Base-by-base conservation (phyloP, 1,140 invertebrate genomes). In the Forficula auricularia region DNA sequence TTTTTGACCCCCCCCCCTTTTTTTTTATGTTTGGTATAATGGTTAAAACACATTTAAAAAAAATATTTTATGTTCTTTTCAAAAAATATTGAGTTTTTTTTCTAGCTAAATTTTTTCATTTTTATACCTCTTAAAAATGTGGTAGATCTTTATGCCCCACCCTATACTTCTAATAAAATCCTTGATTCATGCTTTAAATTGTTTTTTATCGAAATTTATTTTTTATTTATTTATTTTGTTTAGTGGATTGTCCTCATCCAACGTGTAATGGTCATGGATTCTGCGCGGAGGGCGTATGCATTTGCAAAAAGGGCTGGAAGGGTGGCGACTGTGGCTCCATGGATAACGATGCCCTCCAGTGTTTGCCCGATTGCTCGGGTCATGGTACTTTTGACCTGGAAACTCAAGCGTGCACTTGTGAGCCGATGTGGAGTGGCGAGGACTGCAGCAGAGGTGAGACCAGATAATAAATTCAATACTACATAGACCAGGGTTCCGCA, bases 241-340 rank as follows among this genome's bases (percentile, higher is more conserved):
- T 53, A 84, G 81, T 84, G 16, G 86, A 94, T 55, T 99, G 94
- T 59, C 86, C 90, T 1, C 85, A 94, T 63, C 87, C 92, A 1
- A 89, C 80, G 33, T 99, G 95, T 59, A 89, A 84, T 0, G 81
- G 81, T 9, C 89, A 98, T 57, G 95, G 95, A 12, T 88, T 91
- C 51, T 98, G 94, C 61, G 79, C 88, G 8, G 82, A 88, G 48
- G 95, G 95, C 2, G 71, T 76, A n/a, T 99, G 95, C 63, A 76
- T 91, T 22, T 99, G 95, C 61, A 95, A 95, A 60, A 89, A 91
- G 55, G 94, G 94, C 1, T 98, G 86, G 84, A 85, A 89, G 59
- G 94, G 94, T 1, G 54, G 67, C 0, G 88, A 94, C 54, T 99
- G 95, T 60, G 79, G 77, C 40, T 75, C 84, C 46, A 87, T 84